phyloP scores from a whole-genome alignment of 2,888 invertebrate species.

The Ommatoiulus sabulosus region DNA sequence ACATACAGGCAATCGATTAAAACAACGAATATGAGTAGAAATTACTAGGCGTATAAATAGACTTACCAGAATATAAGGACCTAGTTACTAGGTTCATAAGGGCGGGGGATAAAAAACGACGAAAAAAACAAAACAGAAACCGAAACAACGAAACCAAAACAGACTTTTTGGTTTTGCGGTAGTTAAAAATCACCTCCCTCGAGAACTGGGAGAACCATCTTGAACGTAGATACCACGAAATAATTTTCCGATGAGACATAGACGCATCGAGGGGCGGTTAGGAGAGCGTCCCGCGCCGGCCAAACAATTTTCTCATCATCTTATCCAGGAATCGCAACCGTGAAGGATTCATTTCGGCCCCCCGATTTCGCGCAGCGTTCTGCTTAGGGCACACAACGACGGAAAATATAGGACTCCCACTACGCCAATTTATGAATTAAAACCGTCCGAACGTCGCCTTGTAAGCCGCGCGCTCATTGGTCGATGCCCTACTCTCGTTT shows the following conservation, averaged over 20 bases:
- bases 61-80: slow-evolving; percentile 44
- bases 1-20: not conserved
- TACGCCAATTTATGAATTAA: slow-evolving; percentile 10
- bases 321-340: slow-evolving; percentile 1
- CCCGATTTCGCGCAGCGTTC: slow-evolving; percentile 38
- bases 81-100: slow-evolving; percentile 38
- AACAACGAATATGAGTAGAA: not conserved
- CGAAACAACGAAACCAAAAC: not conserved
- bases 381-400: not conserved
- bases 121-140: not conserved
- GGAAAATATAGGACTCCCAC: not conserved
- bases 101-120: too few species aligned
- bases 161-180: slow-evolving; percentile 11
- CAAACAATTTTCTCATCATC: slow-evolving; percentile 50
- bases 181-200: slow-evolving; percentile 49
- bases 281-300: slow-evolving; percentile 35
- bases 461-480: not conserved
- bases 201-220: slow-evolving; percentile 55
- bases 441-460: not conserved
- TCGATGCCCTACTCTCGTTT: not conserved
- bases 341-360: not conserved
- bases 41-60: not conserved
- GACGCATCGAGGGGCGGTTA: slow-evolving; percentile 38
- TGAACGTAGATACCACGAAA: slow-evolving; percentile 56
- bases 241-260: slow-evolving; percentile 14